A percentile compares a stretch with the other conserved stretches of the same genome.
Conservation (phyloP, 2,888 invertebrate species). For the Baccha elongata region DNA sequence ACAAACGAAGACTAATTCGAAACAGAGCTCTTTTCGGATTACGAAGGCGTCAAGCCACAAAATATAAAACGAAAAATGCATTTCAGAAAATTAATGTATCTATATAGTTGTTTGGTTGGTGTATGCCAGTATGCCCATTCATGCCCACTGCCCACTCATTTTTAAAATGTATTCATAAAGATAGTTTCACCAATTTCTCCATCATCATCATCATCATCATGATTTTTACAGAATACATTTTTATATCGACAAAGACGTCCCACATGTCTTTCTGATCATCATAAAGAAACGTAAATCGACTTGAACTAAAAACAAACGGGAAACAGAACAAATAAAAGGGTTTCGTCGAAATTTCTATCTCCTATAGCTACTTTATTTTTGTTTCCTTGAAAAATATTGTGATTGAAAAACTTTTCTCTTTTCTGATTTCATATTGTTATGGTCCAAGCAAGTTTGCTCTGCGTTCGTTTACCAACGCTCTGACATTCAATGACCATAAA, state of each 20-base stretch:
- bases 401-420: slow-evolving; percentile 65
- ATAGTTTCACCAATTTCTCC: slow-evolving; percentile 50
- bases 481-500: slow-evolving; percentile 61
- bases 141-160: slow-evolving; percentile 27
- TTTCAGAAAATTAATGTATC: slow-evolving; percentile 1
- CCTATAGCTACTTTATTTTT: slow-evolving; percentile 3
- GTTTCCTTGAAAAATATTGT: slow-evolving; percentile 16
- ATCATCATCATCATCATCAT: slow-evolving; percentile 11
- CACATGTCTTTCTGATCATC: slow-evolving; percentile 16
- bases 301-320: slow-evolving; percentile 44
- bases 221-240: slow-evolving; percentile 5
- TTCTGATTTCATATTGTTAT: slow-evolving; percentile 41
- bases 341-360: slow-evolving; percentile 18
- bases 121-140: neutral
- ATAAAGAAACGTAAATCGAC: neutral
- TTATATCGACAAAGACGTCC: slow-evolving; percentile 40
- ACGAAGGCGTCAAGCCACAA: slow-evolving; percentile 25
- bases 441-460: slow-evolving; percentile 33
- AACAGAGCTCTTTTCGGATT: neutral
- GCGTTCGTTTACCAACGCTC: slow-evolving; percentile 35
- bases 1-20: neutral
- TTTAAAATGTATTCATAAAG: neutral
- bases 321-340: slow-evolving; percentile 55
- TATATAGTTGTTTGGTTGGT: neutral
- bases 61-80: neutral